phyloP scores from a whole-genome alignment of 2,113 vertebrate species.

The Odocoileus hemionus region DNA sequence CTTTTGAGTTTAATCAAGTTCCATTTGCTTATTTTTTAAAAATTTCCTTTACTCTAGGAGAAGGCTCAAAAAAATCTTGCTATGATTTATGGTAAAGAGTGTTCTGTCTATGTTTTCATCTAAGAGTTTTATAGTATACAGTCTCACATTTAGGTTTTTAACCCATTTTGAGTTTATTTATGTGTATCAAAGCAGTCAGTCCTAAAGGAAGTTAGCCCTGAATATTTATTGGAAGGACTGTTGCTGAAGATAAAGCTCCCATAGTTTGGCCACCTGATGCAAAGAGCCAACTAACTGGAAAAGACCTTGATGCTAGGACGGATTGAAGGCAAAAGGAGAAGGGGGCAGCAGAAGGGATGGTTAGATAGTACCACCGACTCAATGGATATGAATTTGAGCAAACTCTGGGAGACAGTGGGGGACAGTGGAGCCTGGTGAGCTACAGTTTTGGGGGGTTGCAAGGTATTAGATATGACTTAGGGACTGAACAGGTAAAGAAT shows the following conservation, averaged over 20 bases:
- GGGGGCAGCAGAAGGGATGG: neutral
- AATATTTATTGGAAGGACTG: neutral
- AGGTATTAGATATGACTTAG: accelerated
- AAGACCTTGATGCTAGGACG: neutral
- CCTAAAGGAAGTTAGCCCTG: neutral
- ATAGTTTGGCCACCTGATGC: neutral
- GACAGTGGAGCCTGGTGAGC: neutral
- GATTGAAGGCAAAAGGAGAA: neutral
- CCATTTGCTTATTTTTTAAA: neutral
- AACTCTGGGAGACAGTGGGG: neutral
- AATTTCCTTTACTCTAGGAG: neutral
- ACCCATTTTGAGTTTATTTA: neutral
- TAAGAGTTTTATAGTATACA: neutral
- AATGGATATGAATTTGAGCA: neutral
- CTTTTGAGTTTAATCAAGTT: neutral
- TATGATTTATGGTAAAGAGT: neutral
- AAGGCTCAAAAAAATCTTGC: neutral
- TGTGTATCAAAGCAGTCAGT: neutral
- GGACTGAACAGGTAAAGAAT: neutral
- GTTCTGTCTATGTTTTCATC: neutral
- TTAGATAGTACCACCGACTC: neutral
- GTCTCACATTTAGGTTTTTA: neutral
- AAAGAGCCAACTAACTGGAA: neutral
- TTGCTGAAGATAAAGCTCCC: neutral
- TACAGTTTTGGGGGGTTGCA: neutral